Evolutionary conservation across 2,797 vertebrate genomes (phyloP), one percentile per base, ranked within the genome.

Genomic region (Chloroceryle amazona): DNA sequence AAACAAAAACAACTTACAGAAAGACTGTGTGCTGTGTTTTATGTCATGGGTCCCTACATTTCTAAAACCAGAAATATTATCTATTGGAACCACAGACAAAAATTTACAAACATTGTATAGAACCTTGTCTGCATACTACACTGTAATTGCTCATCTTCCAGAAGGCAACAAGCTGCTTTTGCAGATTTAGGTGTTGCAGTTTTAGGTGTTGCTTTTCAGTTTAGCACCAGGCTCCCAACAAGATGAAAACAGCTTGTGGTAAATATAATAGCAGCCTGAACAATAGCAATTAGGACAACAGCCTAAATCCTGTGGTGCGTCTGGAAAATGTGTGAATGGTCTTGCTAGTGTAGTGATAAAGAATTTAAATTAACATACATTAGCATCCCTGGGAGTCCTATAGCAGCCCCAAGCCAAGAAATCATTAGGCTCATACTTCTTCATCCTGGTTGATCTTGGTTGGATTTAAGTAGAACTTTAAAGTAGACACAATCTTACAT

Each of bases 221-320:
- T 96, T 93, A 92, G 81, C 95, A 91, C 73, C 73, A 78, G 39
- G 57, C 6, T 96, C 80, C 22, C 91, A 95, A 94, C 80, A 91
- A 95, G 73, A 96, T 60, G 86, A 60, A 95, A 91, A 95, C 93
- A 95, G 91, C 57, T 94, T 91, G 89, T 81, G 75, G 89, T 93
- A 96, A 96, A 90, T 94, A 60, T 90, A 96, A 95, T 93, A 95
- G 66, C 66, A 95, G 51, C 42, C 73, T 81, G 73, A 94, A 95
- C 96, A 94, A 96, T 96, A 74, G 90, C 88, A 95, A 93, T 97
- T 96, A 96, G 82, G 63, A 66, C 89, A 94, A 93, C 72, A 90
- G 65, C 93, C 93, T 95, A 90, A 95, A 91, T 86, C 95, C 91
- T 88, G 79, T 61, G 79, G 86, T 92, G 91, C 47, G 75, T 88